phyloP scores from a whole-genome alignment of 2,797 vertebrate species.

The Tiaroga cobitis region DNA sequence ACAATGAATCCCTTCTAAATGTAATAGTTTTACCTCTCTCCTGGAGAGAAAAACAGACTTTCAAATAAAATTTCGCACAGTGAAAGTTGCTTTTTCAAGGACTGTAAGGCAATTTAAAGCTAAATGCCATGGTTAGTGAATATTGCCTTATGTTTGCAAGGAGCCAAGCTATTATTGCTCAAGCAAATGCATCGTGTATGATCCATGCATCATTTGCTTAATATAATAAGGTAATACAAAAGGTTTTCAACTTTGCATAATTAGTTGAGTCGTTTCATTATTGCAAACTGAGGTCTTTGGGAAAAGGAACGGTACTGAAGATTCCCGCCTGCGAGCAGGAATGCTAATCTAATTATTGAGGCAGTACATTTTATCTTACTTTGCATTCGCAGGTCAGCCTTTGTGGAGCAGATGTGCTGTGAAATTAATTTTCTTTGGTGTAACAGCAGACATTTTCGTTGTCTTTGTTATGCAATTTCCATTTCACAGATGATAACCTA shows the following conservation, averaged over 20 bases:
- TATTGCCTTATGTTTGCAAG: slow-evolving; percentile 72
- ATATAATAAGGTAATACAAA: slow-evolving; percentile 91
- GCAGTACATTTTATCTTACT: slow-evolving; percentile 97
- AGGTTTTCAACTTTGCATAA: slow-evolving; percentile 97
- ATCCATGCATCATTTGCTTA: slow-evolving; percentile 85
- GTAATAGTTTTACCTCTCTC: background rate
- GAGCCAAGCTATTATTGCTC: slow-evolving; percentile 76
- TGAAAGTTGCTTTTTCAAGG: slow-evolving; percentile 62
- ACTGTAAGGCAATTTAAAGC: slow-evolving; percentile 60
- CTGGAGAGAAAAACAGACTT: background rate
- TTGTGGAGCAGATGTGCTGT: slow-evolving; percentile 98
- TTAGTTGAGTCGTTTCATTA: slow-evolving; percentile 94
- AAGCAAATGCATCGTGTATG: slow-evolving; percentile 81
- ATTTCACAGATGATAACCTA: slow-evolving; percentile 99
- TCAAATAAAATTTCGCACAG: slow-evolving; percentile 1
- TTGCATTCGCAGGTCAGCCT: slow-evolving; percentile 94
- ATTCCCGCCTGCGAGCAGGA: slow-evolving; percentile 91
- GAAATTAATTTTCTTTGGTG: slow-evolving; percentile 99
- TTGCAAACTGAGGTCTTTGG: slow-evolving; percentile 96
- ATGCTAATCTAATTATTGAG: slow-evolving; percentile 99
- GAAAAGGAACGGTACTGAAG: slow-evolving; percentile 89
- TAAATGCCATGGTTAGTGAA: slow-evolving; percentile 63
- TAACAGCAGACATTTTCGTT: slow-evolving; percentile 89
- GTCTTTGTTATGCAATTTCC: slow-evolving; percentile 99
- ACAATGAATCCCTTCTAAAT: background rate